phyloP scores from a whole-genome alignment of 2,888 invertebrate species.

The Tyria jacobaeae region DNA sequence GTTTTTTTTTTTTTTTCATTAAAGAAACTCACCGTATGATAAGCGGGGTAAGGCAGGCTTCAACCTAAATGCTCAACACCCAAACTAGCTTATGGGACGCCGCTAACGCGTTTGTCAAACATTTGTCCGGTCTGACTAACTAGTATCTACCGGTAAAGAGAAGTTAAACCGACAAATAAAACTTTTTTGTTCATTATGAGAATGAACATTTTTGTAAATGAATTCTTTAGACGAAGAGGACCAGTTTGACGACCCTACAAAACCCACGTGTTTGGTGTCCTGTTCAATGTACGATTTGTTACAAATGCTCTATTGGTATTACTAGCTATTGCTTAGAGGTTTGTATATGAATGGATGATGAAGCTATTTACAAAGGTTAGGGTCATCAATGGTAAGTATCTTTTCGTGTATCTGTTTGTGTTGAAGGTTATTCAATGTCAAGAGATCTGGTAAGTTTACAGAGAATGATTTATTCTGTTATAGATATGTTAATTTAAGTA shows the following conservation, averaged over 20 bases:
- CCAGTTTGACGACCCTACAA: conserved; percentile 41
- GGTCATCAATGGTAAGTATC: conserved; percentile 13
- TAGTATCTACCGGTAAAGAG: conserved; percentile 59
- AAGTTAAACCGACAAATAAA: conserved; percentile 48
- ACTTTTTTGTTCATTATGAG: conserved; percentile 52
- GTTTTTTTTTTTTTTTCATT: not conserved
- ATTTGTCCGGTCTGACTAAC: conserved; percentile 63
- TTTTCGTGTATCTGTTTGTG: conserved; percentile 7
- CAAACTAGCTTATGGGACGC: conserved; percentile 64
- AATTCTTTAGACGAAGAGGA: conserved; percentile 42
- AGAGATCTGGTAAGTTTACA: conserved; percentile 2
- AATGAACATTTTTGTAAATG: conserved; percentile 50
- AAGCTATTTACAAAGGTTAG: conserved; percentile 21
- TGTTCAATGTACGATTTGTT: conserved; percentile 32
- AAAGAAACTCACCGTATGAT: conserved; percentile 49
- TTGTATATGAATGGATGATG: conserved; percentile 35
- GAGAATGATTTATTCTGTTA: too few species aligned
- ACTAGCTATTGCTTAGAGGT: conserved; percentile 16
- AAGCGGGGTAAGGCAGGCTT: conserved; percentile 47
- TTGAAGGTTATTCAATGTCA: conserved; percentile 7
- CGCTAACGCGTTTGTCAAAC: conserved; percentile 76
- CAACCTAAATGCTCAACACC: conserved; percentile 53
- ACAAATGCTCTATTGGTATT: conserved; percentile 24
- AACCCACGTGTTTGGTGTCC: conserved; percentile 39
- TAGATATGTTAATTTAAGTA: too few species aligned